Evolutionary conservation across 92 coral and sea anemone species (phyloP), one percentile per base, ranked within the genome.

Genomic region (Palythoa caribaeorum): DNA sequence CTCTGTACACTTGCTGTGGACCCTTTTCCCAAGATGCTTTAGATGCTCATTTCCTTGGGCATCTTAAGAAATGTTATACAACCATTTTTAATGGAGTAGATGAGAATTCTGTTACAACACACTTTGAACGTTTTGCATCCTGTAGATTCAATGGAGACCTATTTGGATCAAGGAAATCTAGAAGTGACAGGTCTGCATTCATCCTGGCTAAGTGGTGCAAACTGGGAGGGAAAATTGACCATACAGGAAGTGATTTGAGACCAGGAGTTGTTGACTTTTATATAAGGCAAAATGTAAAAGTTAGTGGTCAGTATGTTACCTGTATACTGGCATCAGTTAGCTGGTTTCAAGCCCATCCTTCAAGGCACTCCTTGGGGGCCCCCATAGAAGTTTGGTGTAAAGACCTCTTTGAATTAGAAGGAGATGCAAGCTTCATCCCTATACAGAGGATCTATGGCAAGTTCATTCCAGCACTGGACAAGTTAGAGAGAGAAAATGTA

Each of bases 361-460:
- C 84, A 2, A 60, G 89, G 38, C 54, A 84, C 21, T 21, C 5
- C 4, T 66, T 94, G 12, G 94, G 96, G 1, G 87, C 85, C 47
- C 93, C 92, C 12, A 71, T 86, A 19, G 93, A 94, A 52, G 76
- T 91, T 14, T 94, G 94, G 96, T 91, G 94, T 79, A 91, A 69
- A 17, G 78, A 73, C 65, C 66, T 90, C 11, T 94, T 89, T 80
- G 93, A 92, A 66, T 17, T 85, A 44, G 96, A 92, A 19, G 96
- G 96, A 19, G 85, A 71, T 8, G 93, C 96, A 51, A 87, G 39
- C 17, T 94, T 94, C 69, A 76, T 94, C 20, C 94, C 96, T 6
- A 74, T 94, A 16, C 87, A 94, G 71, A 89, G 94, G 54, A 79
- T 92, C 19, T 77, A 80, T 85, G 76, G 73, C 76, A 87, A 63